Conservation (phyloP, 2,113 vertebrate genomes). For the Loxodonta africana region DNA sequence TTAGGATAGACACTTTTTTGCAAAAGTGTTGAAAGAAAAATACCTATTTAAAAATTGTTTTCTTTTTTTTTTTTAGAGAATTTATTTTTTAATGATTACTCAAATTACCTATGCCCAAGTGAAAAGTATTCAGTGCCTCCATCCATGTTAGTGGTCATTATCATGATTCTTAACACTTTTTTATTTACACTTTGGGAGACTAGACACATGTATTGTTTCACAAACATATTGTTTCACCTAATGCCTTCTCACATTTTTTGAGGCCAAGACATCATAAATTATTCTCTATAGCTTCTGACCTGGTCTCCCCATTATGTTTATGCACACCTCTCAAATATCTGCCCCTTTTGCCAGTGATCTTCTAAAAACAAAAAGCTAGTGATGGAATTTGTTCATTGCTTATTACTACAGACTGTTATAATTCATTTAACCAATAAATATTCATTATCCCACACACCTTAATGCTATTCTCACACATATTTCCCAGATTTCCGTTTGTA, state of each 20-base stretch:
- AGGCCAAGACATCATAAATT: background rate
- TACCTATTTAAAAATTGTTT: background rate
- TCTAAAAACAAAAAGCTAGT: background rate
- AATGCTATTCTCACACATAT: no score
- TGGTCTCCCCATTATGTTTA: background rate
- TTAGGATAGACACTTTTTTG: background rate
- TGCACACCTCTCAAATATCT: background rate
- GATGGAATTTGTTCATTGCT: background rate
- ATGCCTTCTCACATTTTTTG: background rate
- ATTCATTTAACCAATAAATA: background rate
- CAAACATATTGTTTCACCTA: background rate
- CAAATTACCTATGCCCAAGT: background rate
- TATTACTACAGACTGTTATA: background rate
- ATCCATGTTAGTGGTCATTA: background rate
- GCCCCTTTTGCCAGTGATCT: background rate
- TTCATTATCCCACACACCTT: background rate
- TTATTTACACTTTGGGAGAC: background rate
- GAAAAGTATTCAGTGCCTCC: background rate
- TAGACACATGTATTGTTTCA: background rate
- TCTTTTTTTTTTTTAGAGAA: background rate
- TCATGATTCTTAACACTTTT: background rate
- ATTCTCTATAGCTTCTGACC: background rate
- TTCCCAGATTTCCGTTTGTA: no score
- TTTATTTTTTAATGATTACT: background rate
- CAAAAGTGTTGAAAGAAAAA: constrained; percentile 61